phyloP scores from a whole-genome alignment of 2,888 invertebrate genomes.

The Laspeyria flexula region DNA sequence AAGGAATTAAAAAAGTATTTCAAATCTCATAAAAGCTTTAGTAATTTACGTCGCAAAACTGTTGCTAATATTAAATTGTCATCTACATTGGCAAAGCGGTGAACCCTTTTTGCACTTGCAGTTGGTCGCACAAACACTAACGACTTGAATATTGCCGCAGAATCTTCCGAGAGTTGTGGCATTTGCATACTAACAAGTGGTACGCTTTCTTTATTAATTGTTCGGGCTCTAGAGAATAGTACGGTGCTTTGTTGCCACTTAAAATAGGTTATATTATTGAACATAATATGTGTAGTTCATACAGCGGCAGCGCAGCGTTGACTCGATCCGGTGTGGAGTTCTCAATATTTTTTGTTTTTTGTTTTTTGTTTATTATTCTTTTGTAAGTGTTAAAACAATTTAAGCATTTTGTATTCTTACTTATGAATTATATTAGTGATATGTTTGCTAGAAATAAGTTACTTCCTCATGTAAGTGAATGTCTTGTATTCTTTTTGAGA shows the following conservation, averaged over 20 bases:
- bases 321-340: no score
- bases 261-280: conserved; percentile 8
- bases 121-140: conserved; percentile 68
- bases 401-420: no score
- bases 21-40: conserved; percentile 41
- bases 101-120: conserved; percentile 62
- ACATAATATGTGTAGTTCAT: no score
- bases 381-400: no score
- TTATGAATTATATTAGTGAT: no score
- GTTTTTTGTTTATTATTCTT: no score
- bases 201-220: conserved; percentile 69
- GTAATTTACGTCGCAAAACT: conserved; percentile 42
- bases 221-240: conserved; percentile 22
- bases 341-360: no score
- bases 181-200: conserved; percentile 73
- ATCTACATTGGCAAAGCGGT: conserved; percentile 46
- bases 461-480: no score
- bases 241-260: conserved; percentile 9
- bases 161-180: conserved; percentile 66
- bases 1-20: conserved; percentile 31
- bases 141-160: conserved; percentile 69
- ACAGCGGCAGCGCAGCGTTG: no score
- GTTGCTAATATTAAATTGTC: conserved; percentile 55
- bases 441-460: no score
- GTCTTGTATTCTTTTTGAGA: no score